A percentile compares a stretch with the other conserved stretches of the same genome.
These are phyloP conservation scores for Ciconia nigra DNA, from an alignment of 2,797 vertebrate genomes.

Conservation along the genomic window DNA sequence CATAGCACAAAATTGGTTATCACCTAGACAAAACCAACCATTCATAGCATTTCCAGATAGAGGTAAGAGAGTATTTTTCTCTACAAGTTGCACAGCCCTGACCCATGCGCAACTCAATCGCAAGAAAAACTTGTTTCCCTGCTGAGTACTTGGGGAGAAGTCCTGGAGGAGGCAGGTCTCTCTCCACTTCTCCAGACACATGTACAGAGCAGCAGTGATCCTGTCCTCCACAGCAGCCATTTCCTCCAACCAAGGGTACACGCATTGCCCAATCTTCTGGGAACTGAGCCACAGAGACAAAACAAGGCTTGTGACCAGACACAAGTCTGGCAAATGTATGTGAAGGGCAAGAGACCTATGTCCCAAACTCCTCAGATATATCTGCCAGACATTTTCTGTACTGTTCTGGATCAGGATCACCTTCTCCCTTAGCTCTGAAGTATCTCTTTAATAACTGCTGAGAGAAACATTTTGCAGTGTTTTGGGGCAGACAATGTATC, in stretches of 20 bases:
- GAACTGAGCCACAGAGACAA: not conserved
- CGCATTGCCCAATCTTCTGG: not conserved
- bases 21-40: not conserved
- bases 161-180: not conserved
- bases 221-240: not conserved
- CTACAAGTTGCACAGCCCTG: not conserved
- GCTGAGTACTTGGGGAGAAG: not conserved
- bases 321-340: constrained; percentile 7
- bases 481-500: not conserved
- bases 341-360: constrained; percentile 13
- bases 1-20: not conserved
- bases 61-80: not conserved
- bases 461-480: not conserved
- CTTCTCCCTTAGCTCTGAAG: not conserved
- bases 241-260: not conserved
- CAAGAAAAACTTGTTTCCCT: not conserved
- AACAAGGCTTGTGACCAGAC: not conserved
- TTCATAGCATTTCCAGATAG: not conserved
- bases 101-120: not conserved
- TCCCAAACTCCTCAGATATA: not conserved
- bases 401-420: not conserved
- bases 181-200: not conserved
- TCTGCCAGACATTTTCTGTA: not conserved
- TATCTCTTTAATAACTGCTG: not conserved
- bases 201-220: not conserved